Base-by-base conservation (phyloP, 1,140 invertebrate genomes). In the Reticulitermes speratus region DNA sequence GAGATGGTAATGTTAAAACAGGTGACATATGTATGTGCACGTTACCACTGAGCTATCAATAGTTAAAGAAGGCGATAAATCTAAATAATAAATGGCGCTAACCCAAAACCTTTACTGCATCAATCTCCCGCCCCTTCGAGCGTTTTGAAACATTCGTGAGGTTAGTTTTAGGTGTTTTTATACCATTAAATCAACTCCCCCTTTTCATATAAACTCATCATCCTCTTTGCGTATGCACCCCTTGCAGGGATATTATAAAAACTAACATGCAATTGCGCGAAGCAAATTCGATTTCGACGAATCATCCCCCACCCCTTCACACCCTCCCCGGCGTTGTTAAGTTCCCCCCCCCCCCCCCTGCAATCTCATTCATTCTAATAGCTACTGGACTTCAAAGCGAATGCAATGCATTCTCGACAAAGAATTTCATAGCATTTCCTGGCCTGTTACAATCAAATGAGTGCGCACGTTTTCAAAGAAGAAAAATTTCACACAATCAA, bases 191-290 rank as follows among this genome's bases (percentile, higher is more conserved):
- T 75, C 65, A 30, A 8, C 25, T 75, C 65, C 65, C 65, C 52
- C 25, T 75, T 8, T 75, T 30, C 65, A 25, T 30, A 75, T 75
- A 75, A 75, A n/a, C 59, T 75, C 65, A 75, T 75, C 65, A 30
- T 75, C n/a, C 65, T 9, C 65, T 75, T 30, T 75, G 16, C 25
- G 65, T 30, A 75, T 75, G 30, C 65, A n/a, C 65, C 65, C 65
- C 25, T 75, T 75, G 65, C 25, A 75, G 65, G 65, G 8, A 75
- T 14, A 75, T 75, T 30, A 75, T 11, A 75, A 75, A 75, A 75
- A 75, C 65, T 75, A 75, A 75, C 65, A 75, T 30, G 65, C 65
- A 75, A 75, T 75, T 75, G 65, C n/a, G 65, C 65, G 65, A 30
- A 75, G 65, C 25, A 30, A 75, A 75, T 75, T 75, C 65, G 65